These are phyloP conservation scores for Drosophila rhopaloa DNA, from an alignment of 1,140 invertebrate genomes.

Conservation along the genomic window DNA sequence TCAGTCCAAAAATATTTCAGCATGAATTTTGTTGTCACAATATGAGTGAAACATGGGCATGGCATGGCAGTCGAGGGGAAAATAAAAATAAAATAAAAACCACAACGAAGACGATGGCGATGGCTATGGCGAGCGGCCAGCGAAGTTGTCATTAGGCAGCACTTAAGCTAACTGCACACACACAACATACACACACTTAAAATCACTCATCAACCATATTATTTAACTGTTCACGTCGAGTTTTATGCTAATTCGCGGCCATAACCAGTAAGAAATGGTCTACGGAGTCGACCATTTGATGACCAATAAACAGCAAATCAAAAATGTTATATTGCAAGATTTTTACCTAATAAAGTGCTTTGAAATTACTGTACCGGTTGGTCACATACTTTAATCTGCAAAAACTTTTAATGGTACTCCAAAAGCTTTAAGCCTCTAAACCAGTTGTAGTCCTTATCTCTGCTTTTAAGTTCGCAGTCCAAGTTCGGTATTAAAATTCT, in stretches of 20 bases:
- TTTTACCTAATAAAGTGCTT: neutral
- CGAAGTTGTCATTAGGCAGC: slow-evolving; percentile 71
- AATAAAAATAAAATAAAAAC: slow-evolving; percentile 24
- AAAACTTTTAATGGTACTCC: slow-evolving; percentile 3
- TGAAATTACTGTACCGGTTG: slow-evolving; percentile 7
- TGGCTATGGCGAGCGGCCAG: slow-evolving; percentile 33
- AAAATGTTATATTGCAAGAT: slow-evolving; percentile 12
- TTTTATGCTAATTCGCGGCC: slow-evolving; percentile 73
- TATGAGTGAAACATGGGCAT: slow-evolving; percentile 50
- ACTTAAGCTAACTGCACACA: slow-evolving; percentile 69
- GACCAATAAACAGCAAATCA: slow-evolving; percentile 43
- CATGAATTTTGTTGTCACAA: slow-evolving; percentile 78
- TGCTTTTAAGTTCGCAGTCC: neutral
- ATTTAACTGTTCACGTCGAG: slow-evolving; percentile 79
- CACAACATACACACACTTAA: slow-evolving; percentile 5
- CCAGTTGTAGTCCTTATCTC: neutral
- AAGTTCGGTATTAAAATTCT: neutral
- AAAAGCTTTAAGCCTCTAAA: neutral
- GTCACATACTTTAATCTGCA: slow-evolving; percentile 12
- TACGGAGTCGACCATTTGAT: slow-evolving; percentile 33
- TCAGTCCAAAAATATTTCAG: slow-evolving; percentile 71
- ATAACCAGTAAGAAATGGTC: slow-evolving; percentile 35
- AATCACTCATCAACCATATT: slow-evolving; percentile 62
- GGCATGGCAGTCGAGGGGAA: slow-evolving; percentile 27
- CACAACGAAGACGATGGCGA: slow-evolving; percentile 29